Percentiles rank a stretch among this genome's conserved stretches.
Evolutionary conservation across 2,888 invertebrate genomes (phyloP).

Genomic region (Orgyia antiqua): DNA sequence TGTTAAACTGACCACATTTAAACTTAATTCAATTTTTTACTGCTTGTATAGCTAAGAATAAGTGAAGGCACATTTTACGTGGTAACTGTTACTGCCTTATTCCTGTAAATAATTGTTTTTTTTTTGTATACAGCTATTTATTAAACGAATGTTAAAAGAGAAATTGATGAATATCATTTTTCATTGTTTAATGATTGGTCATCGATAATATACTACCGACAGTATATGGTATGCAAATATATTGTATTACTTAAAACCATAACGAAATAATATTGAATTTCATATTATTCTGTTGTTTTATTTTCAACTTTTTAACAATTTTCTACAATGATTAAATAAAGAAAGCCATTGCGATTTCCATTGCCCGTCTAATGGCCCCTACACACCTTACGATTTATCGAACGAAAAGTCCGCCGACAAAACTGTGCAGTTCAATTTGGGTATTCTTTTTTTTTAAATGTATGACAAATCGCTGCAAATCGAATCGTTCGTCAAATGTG

Average conservation of each 20-base stretch:
- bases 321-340: too few species aligned
- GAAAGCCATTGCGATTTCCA: too few species aligned
- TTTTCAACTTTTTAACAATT: too few species aligned
- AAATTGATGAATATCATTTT: slow-evolving; percentile 72
- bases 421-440: too few species aligned
- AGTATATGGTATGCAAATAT: slow-evolving; percentile 76
- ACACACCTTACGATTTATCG: too few species aligned
- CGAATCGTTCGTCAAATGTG: too few species aligned
- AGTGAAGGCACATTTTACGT: slow-evolving; percentile 72
- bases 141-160: slow-evolving; percentile 75
- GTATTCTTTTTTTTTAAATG: too few species aligned
- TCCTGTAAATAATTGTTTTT: slow-evolving; percentile 78
- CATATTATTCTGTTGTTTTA: slow-evolving; percentile 66
- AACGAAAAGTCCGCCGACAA: too few species aligned
- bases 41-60: slow-evolving; percentile 74
- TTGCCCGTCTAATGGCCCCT: too few species aligned
- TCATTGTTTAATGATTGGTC: slow-evolving; percentile 76
- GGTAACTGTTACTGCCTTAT: slow-evolving; percentile 74
- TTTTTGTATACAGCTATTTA: slow-evolving; percentile 79
- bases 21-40: slow-evolving; percentile 62
- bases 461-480: too few species aligned
- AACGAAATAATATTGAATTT: slow-evolving; percentile 79
- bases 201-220: slow-evolving; percentile 75
- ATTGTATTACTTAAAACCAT: slow-evolving; percentile 77
- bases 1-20: slow-evolving; percentile 59